Conservation (phyloP, 2,113 vertebrate genomes). For the Polypterus bichir region DNA sequence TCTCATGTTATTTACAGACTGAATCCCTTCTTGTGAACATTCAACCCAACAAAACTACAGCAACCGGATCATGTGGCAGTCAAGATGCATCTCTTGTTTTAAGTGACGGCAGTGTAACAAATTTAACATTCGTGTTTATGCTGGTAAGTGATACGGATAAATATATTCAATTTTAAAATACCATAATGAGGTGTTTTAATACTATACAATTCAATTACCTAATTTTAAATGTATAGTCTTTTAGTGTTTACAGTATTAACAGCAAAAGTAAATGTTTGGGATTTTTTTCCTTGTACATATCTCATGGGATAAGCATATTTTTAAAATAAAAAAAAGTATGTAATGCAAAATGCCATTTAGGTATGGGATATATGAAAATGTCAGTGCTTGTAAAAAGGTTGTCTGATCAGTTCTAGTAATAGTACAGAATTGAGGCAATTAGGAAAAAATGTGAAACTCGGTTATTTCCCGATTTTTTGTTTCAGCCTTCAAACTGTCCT, state of each 20-base stretch:
- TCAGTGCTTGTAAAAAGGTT: too few species aligned
- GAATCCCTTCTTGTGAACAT: conserved; percentile 52
- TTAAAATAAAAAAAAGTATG: not conserved
- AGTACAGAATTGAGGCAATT: too few species aligned
- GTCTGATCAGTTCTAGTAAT: too few species aligned
- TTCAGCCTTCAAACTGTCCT: too few species aligned
- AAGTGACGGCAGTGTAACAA: conserved; percentile 20
- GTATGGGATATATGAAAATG: too few species aligned
- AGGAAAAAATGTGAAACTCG: too few species aligned
- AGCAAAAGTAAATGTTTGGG: not conserved
- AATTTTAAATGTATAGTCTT: not conserved
- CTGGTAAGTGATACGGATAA: conserved; percentile 44
- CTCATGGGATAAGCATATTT: not conserved
- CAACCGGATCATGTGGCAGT: conserved; percentile 45
- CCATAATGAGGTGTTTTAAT: not conserved
- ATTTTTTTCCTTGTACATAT: not conserved
- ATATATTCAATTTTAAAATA: not conserved
- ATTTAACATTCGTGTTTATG: conserved; percentile 44
- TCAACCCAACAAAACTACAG: conserved; percentile 38
- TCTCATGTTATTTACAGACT: conserved; percentile 34
- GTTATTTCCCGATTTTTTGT: too few species aligned
- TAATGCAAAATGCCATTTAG: too few species aligned
- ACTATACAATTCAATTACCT: not conserved
- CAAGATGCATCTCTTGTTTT: conserved; percentile 44
- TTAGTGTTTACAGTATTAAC: not conserved